Evolutionary conservation across 2,888 invertebrate species (phyloP).

Genomic region (Mythimna albipuncta): DNA sequence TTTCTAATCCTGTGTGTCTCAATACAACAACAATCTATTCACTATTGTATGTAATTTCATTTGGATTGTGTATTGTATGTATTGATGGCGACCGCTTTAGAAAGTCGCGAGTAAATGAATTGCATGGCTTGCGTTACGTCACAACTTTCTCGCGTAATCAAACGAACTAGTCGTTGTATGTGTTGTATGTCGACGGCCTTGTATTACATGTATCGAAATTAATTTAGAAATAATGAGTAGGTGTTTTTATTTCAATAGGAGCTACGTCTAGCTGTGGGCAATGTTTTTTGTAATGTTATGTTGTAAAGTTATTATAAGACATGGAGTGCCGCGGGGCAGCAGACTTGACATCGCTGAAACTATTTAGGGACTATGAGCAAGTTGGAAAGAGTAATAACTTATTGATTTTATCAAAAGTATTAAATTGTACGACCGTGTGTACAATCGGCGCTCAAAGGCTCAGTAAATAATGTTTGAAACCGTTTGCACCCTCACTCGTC

Average conservation of each 20-base stretch:
- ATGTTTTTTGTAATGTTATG: constrained; percentile 1
- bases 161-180: constrained; percentile 5
- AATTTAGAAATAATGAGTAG: constrained; percentile 7
- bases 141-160: constrained; percentile 52
- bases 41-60: constrained; percentile 32
- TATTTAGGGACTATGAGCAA: too few relatives aligned
- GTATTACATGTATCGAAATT: constrained; percentile 6
- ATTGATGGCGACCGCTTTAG: constrained; percentile 37
- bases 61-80: constrained; percentile 18
- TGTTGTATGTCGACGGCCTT: constrained; percentile 26
- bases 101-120: constrained; percentile 40
- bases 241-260: not conserved
- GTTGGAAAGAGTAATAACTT: not conserved
- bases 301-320: constrained; percentile 13
- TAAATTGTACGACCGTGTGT: too few relatives aligned
- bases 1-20: constrained; percentile 35
- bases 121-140: constrained; percentile 16
- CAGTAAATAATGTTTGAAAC: too few relatives aligned
- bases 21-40: constrained; percentile 8
- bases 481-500: too few relatives aligned
- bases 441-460: too few relatives aligned
- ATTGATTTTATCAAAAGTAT: too few relatives aligned
- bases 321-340: not conserved
- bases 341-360: not conserved
- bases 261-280: not conserved